Percentiles rank a stretch among this genome's conserved stretches.
phyloP scores from a whole-genome alignment of 2,888 invertebrate species.

The Rhingia campestris region DNA sequence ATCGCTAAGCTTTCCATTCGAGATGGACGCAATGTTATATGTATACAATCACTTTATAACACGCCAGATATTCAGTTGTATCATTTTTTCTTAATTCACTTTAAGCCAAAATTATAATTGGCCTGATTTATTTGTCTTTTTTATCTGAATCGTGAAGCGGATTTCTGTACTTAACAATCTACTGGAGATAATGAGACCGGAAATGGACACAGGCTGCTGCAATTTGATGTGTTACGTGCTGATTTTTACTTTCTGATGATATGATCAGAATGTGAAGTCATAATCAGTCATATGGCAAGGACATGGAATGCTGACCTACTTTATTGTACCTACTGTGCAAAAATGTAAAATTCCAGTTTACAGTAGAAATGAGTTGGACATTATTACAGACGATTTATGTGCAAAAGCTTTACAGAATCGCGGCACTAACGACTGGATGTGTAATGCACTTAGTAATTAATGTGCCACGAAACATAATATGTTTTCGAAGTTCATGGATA shows the following conservation, averaged over 20 bases:
- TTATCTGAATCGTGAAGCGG: too few species aligned
- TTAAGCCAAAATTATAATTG: too few species aligned
- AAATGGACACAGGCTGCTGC: too few species aligned
- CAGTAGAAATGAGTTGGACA: conserved; percentile 13
- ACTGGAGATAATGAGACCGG: too few species aligned
- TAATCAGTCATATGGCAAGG: too few species aligned
- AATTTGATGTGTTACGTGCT: too few species aligned
- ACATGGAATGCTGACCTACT: too few species aligned
- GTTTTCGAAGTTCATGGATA: conserved; percentile 26
- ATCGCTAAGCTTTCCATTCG: conserved; percentile 39
- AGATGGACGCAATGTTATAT: not conserved
- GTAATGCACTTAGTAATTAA: conserved; percentile 48
- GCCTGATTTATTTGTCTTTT: too few species aligned
- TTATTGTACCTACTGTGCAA: not conserved
- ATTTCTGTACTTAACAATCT: too few species aligned
- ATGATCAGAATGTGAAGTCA: too few species aligned
- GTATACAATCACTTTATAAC: not conserved
- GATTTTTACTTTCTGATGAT: too few species aligned
- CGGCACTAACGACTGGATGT: conserved; percentile 19
- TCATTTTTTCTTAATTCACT: too few species aligned
- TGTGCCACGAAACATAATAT: conserved; percentile 21
- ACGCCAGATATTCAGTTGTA: not conserved
- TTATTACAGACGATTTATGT: conserved; percentile 41
- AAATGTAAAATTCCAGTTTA: not conserved
- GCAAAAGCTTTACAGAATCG: conserved; percentile 7